These are phyloP conservation scores for Petrocephalus sullivani DNA, from an alignment of 2,797 vertebrate genomes.

Conservation along the genomic window DNA sequence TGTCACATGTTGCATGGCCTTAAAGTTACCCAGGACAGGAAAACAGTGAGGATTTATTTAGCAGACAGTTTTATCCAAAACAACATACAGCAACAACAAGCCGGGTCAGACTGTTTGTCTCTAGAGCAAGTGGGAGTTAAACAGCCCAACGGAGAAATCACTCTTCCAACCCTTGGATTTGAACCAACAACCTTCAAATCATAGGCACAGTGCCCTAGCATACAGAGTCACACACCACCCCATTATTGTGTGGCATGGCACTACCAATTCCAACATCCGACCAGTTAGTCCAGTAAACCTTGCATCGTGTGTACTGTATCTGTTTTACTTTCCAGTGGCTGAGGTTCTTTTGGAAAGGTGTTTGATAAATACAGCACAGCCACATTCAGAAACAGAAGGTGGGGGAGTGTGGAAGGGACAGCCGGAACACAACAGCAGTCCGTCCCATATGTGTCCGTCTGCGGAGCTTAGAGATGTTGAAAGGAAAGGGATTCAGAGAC, in stretches of 20 bases:
- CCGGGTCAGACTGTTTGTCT: not conserved
- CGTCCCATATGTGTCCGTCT: not conserved
- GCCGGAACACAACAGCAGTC: not conserved
- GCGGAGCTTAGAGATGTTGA: constrained; percentile 31
- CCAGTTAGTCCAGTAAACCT: not conserved
- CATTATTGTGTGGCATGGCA: not conserved
- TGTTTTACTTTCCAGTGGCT: not conserved
- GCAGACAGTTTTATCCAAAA: not conserved
- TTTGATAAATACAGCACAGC: constrained; percentile 48
- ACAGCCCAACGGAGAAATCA: not conserved
- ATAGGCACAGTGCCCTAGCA: not conserved
- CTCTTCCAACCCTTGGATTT: not conserved
- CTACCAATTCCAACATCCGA: not conserved
- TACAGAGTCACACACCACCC: not conserved
- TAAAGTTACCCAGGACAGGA: not conserved
- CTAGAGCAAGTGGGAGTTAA: not conserved
- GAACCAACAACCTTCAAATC: not conserved
- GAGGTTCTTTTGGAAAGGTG: not conserved
- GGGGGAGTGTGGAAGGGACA: not conserved
- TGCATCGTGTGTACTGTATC: not conserved
- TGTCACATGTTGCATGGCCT: not conserved
- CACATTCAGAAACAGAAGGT: constrained; percentile 38
- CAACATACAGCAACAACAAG: not conserved
- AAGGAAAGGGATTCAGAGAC: constrained; percentile 26
- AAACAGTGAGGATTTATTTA: not conserved